Evolutionary conservation across 2,113 vertebrate species (phyloP).

Genomic region (Aleadryas rufinucha): DNA sequence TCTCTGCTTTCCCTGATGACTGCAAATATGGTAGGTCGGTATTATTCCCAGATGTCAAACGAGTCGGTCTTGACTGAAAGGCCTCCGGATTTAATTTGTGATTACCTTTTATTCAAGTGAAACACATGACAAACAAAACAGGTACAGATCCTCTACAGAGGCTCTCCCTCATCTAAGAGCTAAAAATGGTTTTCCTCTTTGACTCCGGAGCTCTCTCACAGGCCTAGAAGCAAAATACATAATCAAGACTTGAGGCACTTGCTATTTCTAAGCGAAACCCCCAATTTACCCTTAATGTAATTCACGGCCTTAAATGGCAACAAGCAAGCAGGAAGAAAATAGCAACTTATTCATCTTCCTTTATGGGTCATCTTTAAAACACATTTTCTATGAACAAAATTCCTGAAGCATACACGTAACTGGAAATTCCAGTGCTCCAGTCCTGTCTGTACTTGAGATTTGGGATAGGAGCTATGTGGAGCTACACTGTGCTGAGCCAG

Average conservation of each 20-base stretch:
- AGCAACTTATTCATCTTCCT: neutral
- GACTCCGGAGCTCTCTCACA: neutral
- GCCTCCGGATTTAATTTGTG: constrained; percentile 8
- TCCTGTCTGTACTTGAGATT: constrained; percentile 44
- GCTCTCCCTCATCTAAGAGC: neutral
- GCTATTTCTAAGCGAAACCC: neutral
- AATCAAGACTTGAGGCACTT: neutral
- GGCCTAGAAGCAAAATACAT: constrained; percentile 1
- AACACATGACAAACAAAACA: neutral
- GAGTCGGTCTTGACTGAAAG: neutral
- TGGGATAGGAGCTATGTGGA: neutral
- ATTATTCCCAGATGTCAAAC: neutral
- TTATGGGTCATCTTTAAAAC: constrained; percentile 27
- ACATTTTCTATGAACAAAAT: neutral
- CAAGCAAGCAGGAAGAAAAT: neutral
- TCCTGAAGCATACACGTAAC: constrained; percentile 14
- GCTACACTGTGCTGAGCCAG: neutral
- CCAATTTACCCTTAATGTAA: neutral
- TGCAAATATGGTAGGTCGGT: neutral
- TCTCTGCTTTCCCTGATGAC: neutral
- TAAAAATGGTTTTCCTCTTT: neutral
- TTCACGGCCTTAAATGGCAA: constrained; percentile 15
- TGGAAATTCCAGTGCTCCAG: neutral
- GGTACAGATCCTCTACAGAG: neutral
- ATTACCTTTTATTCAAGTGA: neutral